Percentiles rank a stretch among this genome's conserved stretches.
phyloP scores from a whole-genome alignment of 1,140 invertebrate genomes.

The Steinernema feltiae region DNA sequence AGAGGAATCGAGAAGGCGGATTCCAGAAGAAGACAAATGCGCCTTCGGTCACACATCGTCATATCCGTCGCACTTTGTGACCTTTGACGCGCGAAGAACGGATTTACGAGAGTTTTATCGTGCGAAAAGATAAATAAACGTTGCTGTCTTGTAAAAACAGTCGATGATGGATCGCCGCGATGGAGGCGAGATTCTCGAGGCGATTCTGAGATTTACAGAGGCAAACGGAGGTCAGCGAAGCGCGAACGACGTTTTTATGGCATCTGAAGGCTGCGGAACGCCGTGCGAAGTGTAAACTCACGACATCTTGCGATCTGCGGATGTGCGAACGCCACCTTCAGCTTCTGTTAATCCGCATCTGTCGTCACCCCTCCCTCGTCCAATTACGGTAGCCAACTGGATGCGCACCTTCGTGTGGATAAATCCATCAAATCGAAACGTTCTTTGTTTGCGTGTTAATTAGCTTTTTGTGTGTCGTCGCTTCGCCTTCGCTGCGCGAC shows the following conservation, averaged over 20 bases:
- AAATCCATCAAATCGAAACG: constrained; percentile 11
- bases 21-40: no score
- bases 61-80: neutral
- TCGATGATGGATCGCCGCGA: neutral
- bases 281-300: no score
- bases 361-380: no score
- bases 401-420: neutral
- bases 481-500: neutral
- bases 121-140: neutral
- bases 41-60: neutral
- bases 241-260: neutral
- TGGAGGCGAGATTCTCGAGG: neutral
- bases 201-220: neutral
- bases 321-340: no score
- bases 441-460: constrained; percentile 14
- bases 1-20: no score
- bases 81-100: neutral
- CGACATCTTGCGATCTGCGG: no score
- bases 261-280: no score
- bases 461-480: constrained; percentile 1
- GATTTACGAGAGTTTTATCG: neutral
- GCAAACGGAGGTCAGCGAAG: neutral
- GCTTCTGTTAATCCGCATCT: neutral
- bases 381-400: neutral
- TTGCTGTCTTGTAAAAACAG: constrained; percentile 10